A percentile compares a stretch with the other conserved stretches of the same genome.
Conservation (phyloP, 2,797 vertebrate genomes). For the Rhabdophis nuchalis region DNA sequence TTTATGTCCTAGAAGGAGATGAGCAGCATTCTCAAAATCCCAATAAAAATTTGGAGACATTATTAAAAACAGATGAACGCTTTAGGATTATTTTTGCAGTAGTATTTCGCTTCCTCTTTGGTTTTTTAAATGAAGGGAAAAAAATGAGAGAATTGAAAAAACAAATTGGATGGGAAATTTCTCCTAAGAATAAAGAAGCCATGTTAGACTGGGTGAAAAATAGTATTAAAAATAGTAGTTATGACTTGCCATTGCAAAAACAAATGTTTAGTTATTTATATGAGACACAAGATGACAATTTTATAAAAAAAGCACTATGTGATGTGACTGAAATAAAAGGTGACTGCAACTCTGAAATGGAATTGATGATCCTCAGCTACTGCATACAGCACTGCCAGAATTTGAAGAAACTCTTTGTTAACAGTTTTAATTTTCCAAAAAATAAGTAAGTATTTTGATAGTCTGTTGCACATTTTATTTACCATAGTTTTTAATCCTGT, state of each 20-base stretch:
- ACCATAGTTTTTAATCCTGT: neutral
- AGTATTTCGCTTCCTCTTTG: conserved; percentile 34
- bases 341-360: neutral
- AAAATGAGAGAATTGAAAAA: too few relatives aligned
- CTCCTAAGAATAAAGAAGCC: neutral
- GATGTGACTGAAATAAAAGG: neutral
- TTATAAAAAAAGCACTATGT: conserved; percentile 39
- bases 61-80: neutral
- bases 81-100: conserved; percentile 22
- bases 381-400: too few relatives aligned
- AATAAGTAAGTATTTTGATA: neutral
- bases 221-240: too few relatives aligned
- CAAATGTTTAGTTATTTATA: conserved; percentile 17
- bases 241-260: too few relatives aligned
- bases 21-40: neutral
- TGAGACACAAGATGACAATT: conserved; percentile 52
- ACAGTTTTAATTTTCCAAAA: too few relatives aligned
- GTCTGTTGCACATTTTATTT: neutral
- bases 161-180: neutral
- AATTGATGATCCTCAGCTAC: too few relatives aligned
- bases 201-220: too few relatives aligned
- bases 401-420: too few relatives aligned
- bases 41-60: neutral
- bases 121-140: too few relatives aligned
- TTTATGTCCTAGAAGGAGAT: neutral